Evolutionary conservation across 2,797 vertebrate species (phyloP), one percentile per base, ranked within the genome.

Genomic region (Myotis findleyi): DNA sequence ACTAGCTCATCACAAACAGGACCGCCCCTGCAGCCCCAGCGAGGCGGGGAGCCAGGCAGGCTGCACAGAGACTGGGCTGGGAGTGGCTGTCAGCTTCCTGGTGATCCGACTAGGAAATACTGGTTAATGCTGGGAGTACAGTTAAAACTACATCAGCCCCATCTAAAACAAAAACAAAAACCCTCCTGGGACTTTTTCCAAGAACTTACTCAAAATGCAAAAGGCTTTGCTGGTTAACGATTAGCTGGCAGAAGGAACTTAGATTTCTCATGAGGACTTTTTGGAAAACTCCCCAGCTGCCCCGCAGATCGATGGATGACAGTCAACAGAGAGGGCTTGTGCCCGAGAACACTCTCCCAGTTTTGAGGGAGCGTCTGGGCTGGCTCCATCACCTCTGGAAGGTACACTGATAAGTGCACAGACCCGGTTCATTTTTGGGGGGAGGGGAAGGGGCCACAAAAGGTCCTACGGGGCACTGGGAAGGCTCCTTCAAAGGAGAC

Each of bases 111-210:
- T 57, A 89, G 90, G 41, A 82, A 93, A 68, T 2, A 2, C 6
- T 82, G 53, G 94, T 93, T 96, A 92, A 93, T 57, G 82, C 49
- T 73, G 16, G 7, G 57, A 88, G 49, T 27, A 93, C 59, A 92
- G 84, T 93, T 97, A 94, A 97, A 97, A 97, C 88, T 53, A 90
- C 71, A 94, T 95, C 80, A 92, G 81, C 62, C 36, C 79, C 84
- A 47, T n/a, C 59, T 57, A 21, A 23, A 36, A 21, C 23, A 25
- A 57, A 38, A 33, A 33, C 41, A 21, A 11, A 5, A 64, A 17
- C 44, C 36, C 13, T 62, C 55, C 38, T 36, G 23, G 62, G 92
- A 76, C 41, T 91, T 87, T 95, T 94, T 55, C 76, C 11, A 38
- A 91, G 77, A 96, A 94, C 30, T 53, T 83, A 53, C 9, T 59